Evolutionary conservation across 1,140 invertebrate species (phyloP), one percentile per base, ranked within the genome.

Genomic region (Riptortus pedestris): DNA sequence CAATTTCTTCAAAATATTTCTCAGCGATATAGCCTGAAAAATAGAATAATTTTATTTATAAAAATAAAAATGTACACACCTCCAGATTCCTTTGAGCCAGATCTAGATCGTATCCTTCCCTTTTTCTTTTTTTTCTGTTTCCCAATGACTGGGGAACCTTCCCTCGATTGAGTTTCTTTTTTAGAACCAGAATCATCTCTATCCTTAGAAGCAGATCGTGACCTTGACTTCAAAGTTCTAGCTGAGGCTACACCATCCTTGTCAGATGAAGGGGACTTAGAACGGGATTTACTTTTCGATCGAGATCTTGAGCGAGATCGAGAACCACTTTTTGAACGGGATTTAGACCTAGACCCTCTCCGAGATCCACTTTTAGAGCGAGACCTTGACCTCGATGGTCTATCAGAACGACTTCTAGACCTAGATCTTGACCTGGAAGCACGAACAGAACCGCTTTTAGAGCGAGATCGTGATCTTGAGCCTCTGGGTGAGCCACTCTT

Each of bases 381-480:
- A 55, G 65, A 59, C 26, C 14, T 22, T 51, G 67, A 51, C 31
- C 26, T 55, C 59, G 61, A 38, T 27, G 11, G 5, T 73, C 70
- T 38, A 38, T 9, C 33, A 9, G 33, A 38, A 4, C 45, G 9
- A n/a, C 45, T 45, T n/a, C 70, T 70, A 0, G 75, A 76, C 3
- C 73, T 70, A 20, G 77, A 64, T 27, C 51, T 51, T 2, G 61
- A 62, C 16, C 26, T 18, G 16, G 26, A 22, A 14, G 68, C 11
- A 16, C 16, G 16, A 24, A 11, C 76, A 0, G 65, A 67, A n/a
- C 63, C 63, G 20, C 67, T 69, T 22, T 68, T 66, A 11, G 73
- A 75, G 28, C 71, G 57, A 20, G 76, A 76, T 29, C 73, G 62
- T 16, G 73, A 71, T 62, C 67, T 70, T 0, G 69, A 65, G 2